These are phyloP conservation scores for Xenus cinereus DNA, from an alignment of 2,113 vertebrate genomes.

Conservation along the genomic window DNA sequence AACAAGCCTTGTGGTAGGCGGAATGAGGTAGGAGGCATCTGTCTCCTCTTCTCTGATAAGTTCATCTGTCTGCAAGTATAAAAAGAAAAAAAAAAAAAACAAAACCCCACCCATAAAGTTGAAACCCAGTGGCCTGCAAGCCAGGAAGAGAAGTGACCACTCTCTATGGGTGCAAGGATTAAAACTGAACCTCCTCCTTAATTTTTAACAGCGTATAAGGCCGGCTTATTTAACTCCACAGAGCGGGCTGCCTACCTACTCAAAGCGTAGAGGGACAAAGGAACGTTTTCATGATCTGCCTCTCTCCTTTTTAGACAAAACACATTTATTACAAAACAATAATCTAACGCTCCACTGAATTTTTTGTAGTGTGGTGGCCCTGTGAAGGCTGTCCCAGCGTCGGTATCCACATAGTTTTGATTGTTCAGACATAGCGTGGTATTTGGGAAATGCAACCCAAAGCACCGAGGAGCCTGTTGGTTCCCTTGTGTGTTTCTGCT, in stretches of 20 bases:
- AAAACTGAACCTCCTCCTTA: not conserved
- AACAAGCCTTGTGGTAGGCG: not conserved
- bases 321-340: not conserved
- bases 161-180: fast-evolving
- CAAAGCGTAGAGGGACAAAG: not conserved
- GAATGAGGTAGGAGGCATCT: not conserved
- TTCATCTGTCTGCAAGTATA: not conserved
- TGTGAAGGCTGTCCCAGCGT: not conserved
- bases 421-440: not conserved
- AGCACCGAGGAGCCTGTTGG: fast-evolving
- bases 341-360: not conserved
- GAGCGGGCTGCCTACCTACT: not conserved
- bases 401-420: not conserved
- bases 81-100: not conserved
- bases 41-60: not conserved
- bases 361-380: not conserved
- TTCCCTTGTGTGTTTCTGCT: fast-evolving
- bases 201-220: not conserved
- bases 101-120: not conserved
- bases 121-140: not conserved
- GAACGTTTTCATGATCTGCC: not conserved
- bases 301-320: not conserved
- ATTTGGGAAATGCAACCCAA: not conserved
- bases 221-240: not conserved
- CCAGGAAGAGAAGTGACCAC: not conserved